These are phyloP conservation scores for Ephestia elutella DNA, from an alignment of 1,140 invertebrate species.

Conservation along the genomic window DNA sequence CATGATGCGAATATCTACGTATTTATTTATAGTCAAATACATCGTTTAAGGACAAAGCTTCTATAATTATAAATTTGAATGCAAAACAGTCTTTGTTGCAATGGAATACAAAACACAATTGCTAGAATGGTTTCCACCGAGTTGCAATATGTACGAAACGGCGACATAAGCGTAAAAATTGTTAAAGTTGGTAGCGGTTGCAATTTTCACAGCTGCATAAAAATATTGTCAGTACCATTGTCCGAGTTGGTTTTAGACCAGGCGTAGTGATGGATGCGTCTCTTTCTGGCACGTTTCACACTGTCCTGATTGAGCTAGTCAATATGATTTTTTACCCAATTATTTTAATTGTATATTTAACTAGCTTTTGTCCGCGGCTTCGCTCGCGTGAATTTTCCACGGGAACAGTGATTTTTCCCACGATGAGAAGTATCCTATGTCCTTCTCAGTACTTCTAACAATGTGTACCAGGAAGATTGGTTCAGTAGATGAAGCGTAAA, in stretches of 20 bases:
- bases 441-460: no score
- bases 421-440: no score
- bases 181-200: slow-evolving; percentile 57
- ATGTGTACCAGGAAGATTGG: no score
- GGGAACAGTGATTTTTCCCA: no score
- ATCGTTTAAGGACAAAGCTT: not conserved
- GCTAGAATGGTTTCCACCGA: not conserved
- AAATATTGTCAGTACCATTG: slow-evolving; percentile 53
- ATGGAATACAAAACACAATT: not conserved
- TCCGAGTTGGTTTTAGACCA: slow-evolving; percentile 19
- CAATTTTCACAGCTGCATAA: slow-evolving; percentile 61
- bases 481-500: no score
- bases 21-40: no score
- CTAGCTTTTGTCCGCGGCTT: no score
- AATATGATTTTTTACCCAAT: no score
- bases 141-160: slow-evolving; percentile 31
- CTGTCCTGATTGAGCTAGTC: not conserved
- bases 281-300: slow-evolving; percentile 38
- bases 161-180: slow-evolving; percentile 47
- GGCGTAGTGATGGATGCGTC: slow-evolving; percentile 32
- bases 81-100: not conserved
- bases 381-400: no score
- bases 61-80: not conserved
- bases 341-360: not conserved
- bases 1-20: no score